Conservation (phyloP, 2,888 invertebrate genomes). For the Danaus chrysippus region DNA sequence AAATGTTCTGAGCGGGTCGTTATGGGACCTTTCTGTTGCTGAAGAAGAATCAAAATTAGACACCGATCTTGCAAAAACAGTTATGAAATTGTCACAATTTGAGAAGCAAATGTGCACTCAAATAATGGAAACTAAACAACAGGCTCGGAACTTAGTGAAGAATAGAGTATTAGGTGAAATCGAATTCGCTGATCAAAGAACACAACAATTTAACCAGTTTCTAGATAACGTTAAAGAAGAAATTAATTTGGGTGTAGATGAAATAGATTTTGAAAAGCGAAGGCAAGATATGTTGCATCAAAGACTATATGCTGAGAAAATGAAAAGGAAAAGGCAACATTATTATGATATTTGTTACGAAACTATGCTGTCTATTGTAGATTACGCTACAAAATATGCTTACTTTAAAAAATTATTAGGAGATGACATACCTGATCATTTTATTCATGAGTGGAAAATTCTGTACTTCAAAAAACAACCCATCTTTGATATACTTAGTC, state of each 20-base stretch:
- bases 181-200: conserved; percentile 69
- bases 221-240: conserved; percentile 65
- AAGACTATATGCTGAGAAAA: conserved; percentile 75
- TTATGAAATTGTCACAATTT: conserved; percentile 80
- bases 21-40: conserved; percentile 75
- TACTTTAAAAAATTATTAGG: conserved; percentile 67
- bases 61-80: conserved; percentile 72
- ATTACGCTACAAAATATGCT: conserved; percentile 73
- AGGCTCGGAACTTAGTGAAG: conserved; percentile 74
- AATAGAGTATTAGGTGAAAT: conserved; percentile 75
- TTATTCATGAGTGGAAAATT: conserved; percentile 77
- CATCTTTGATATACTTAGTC: conserved; percentile 70
- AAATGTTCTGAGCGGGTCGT: conserved; percentile 63
- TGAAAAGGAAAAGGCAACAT: conserved; percentile 66
- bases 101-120: conserved; percentile 83
- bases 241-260: conserved; percentile 64
- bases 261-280: conserved; percentile 75
- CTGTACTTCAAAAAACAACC: conserved; percentile 77
- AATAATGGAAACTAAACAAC: conserved; percentile 80
- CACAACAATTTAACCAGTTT: conserved; percentile 68
- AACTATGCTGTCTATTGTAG: conserved; percentile 74
- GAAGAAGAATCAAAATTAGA: conserved; percentile 76
- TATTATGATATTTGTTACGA: conserved; percentile 74
- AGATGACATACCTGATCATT: conserved; percentile 66
- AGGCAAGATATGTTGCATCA: conserved; percentile 73